Evolutionary conservation across 1,140 invertebrate species (phyloP).

Genomic region (Bombus consobrinus): DNA sequence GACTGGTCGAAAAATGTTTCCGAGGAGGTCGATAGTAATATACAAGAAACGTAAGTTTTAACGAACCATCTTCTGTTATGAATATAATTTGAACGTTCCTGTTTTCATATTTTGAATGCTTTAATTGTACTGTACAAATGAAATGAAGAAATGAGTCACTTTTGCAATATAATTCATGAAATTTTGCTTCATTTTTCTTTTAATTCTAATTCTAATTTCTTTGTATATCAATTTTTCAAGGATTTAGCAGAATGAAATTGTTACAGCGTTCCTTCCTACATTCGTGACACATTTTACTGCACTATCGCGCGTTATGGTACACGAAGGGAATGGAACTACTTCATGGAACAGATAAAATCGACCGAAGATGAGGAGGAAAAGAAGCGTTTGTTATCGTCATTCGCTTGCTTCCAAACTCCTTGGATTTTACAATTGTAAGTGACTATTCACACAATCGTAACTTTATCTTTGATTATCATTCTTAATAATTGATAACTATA

Average conservation of each 20-base stretch:
- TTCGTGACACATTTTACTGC: conserved; percentile 77
- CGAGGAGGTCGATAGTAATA: not conserved
- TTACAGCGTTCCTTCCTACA: conserved; percentile 73
- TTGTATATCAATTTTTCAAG: not conserved
- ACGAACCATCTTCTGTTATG: too few relatives aligned
- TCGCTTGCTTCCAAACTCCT: conserved; percentile 74
- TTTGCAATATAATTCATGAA: too few relatives aligned
- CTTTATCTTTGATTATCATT: too few relatives aligned
- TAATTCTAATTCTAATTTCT: too few relatives aligned
- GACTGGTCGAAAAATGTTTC: conserved; percentile 66
- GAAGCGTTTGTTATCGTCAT: conserved; percentile 70
- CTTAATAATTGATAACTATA: too few relatives aligned
- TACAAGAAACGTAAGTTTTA: conserved; percentile 35
- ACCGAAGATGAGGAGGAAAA: conserved; percentile 70
- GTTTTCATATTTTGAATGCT: too few relatives aligned
- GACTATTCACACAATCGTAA: not conserved
- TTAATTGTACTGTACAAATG: too few relatives aligned
- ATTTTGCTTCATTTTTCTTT: too few relatives aligned
- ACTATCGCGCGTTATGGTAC: conserved; percentile 74
- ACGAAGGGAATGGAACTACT: conserved; percentile 74
- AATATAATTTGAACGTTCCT: too few relatives aligned
- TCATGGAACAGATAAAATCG: conserved; percentile 66
- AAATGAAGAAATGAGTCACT: too few relatives aligned
- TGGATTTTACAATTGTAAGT: conserved; percentile 76
- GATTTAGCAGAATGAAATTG: not conserved